Evolutionary conservation across 2,113 vertebrate species (phyloP).

Genomic region (Centropristis striata): DNA sequence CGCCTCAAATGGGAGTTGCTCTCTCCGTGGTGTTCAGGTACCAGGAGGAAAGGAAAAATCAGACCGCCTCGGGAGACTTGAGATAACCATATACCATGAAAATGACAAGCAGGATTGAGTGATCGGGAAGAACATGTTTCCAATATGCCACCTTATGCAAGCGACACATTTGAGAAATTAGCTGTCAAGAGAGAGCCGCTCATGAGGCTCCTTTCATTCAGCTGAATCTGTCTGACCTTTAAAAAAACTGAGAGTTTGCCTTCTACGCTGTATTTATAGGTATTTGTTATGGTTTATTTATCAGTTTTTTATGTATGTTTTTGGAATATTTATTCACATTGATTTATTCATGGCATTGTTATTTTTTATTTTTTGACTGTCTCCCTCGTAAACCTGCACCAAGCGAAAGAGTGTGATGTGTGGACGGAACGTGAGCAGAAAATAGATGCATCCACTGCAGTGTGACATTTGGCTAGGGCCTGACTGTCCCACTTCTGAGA

Average conservation of each 20-base stretch:
- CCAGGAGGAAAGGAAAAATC: slow-evolving; percentile 56
- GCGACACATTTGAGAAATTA: slow-evolving; percentile 69
- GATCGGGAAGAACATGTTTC: slow-evolving; percentile 63
- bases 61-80: slow-evolving; percentile 41
- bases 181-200: slow-evolving; percentile 64
- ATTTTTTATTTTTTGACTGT: slow-evolving; percentile 29
- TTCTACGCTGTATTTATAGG: slow-evolving; percentile 62
- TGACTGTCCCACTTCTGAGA: slow-evolving; percentile 69
- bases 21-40: slow-evolving; percentile 53
- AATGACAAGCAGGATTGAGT: slow-evolving; percentile 65
- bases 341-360: slow-evolving; percentile 63
- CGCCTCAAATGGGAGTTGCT: slow-evolving; percentile 62
- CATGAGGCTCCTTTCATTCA: slow-evolving; percentile 56
- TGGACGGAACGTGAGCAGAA: slow-evolving; percentile 63
- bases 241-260: slow-evolving; percentile 47
- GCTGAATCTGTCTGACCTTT: slow-evolving; percentile 72
- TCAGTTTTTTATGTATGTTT: slow-evolving; percentile 65
- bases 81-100: slow-evolving; percentile 58
- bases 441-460: slow-evolving; percentile 65
- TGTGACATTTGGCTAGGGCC: slow-evolving; percentile 75
- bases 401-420: slow-evolving; percentile 40
- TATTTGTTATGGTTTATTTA: slow-evolving; percentile 74
- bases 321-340: slow-evolving; percentile 76
- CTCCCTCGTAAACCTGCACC: slow-evolving; percentile 50
- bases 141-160: slow-evolving; percentile 71